Percentiles rank a stretch among this genome's conserved stretches.
Evolutionary conservation across 2,888 invertebrate species (phyloP).

Genomic region (Dascillus cervinus): DNA sequence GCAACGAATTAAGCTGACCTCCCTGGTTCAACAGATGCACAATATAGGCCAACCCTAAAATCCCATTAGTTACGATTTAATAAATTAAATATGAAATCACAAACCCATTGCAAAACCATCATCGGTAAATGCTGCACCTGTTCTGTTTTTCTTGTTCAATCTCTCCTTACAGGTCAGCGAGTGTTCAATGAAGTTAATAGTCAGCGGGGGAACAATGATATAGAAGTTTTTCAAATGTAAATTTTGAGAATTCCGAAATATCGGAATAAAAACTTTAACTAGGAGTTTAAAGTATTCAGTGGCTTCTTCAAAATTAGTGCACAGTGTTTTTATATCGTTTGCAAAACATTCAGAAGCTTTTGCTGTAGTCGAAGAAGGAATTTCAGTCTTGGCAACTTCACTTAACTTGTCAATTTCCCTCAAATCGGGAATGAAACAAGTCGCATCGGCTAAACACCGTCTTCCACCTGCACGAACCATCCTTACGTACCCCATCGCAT

Average conservation of each 20-base stretch:
- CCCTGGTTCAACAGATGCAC: constrained; percentile 82
- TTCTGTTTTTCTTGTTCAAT: constrained; percentile 82
- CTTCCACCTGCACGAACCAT: constrained; percentile 90
- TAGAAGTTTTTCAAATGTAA: constrained; percentile 87
- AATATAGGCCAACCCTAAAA: constrained; percentile 73
- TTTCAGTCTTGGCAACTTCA: constrained; percentile 50
- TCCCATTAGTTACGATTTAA: not conserved
- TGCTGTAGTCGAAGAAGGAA: too few relatives aligned
- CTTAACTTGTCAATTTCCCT: constrained; percentile 56
- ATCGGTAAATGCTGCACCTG: constrained; percentile 88
- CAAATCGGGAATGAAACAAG: constrained; percentile 80
- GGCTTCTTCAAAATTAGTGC: constrained; percentile 51
- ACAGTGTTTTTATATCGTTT: constrained; percentile 67
- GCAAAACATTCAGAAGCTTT: constrained; percentile 67
- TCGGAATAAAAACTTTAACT: constrained; percentile 86
- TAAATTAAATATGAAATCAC: not conserved
- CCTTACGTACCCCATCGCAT: constrained; percentile 93
- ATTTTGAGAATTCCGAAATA: constrained; percentile 79
- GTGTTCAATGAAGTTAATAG: constrained; percentile 91
- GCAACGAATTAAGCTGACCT: constrained; percentile 78
- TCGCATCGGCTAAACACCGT: constrained; percentile 85
- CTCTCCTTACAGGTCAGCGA: constrained; percentile 87
- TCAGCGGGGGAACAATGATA: constrained; percentile 86
- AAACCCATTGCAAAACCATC: constrained; percentile 97
- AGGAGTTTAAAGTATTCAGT: constrained; percentile 53